Conservation (phyloP, 2,888 invertebrate genomes). For the Physocephala rufipes region DNA sequence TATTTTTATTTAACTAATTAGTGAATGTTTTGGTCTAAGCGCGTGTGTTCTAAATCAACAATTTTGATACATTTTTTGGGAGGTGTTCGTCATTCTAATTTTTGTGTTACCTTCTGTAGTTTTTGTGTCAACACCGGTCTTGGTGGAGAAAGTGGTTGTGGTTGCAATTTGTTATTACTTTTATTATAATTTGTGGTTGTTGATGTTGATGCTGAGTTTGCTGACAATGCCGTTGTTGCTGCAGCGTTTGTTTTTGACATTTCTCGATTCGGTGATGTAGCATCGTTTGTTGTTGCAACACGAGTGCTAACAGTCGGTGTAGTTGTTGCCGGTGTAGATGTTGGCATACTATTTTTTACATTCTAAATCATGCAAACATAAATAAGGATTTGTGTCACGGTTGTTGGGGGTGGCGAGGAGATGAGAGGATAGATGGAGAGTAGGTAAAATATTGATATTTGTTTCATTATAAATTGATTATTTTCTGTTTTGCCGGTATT, state of each 20-base stretch:
- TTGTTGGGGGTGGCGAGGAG: too few species aligned
- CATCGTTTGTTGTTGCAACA: constrained; percentile 47
- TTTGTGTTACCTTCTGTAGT: constrained; percentile 63
- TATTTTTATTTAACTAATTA: constrained; percentile 14
- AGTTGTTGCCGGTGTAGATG: constrained; percentile 46
- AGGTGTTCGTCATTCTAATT: constrained; percentile 24
- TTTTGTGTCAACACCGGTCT: constrained; percentile 64
- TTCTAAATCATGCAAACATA: constrained; percentile 18
- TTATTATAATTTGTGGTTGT: constrained; percentile 42
- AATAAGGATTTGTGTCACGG: neutral
- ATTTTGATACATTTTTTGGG: constrained; percentile 32
- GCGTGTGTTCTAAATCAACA: constrained; percentile 34
- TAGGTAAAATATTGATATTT: neutral
- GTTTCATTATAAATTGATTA: too few species aligned
- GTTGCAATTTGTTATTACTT: constrained; percentile 57
- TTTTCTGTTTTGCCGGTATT: too few species aligned
- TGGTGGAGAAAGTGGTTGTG: constrained; percentile 66
- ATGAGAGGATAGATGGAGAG: too few species aligned
- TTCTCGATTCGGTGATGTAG: constrained; percentile 45
- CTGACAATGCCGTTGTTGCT: constrained; percentile 47
- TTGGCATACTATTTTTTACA: constrained; percentile 46
- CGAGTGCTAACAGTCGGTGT: constrained; percentile 45
- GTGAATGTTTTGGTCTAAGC: constrained; percentile 22
- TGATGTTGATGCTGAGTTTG: constrained; percentile 45
- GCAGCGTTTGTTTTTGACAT: constrained; percentile 38